These are phyloP conservation scores for Ochotona princeps DNA, from an alignment of 2,113 vertebrate species.

Conservation along the genomic window DNA sequence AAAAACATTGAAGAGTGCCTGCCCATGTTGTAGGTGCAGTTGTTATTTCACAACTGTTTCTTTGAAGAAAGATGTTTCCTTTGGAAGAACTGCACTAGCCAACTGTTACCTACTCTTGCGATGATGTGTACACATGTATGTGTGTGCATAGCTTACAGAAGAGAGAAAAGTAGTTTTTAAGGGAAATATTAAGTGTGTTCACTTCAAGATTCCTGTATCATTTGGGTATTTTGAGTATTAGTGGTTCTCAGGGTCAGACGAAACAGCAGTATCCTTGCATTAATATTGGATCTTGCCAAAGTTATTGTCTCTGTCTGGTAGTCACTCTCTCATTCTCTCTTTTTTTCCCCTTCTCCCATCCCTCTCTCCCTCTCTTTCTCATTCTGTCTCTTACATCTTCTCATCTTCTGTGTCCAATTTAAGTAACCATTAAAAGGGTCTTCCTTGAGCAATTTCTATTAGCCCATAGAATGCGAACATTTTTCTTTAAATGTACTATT, in stretches of 20 bases:
- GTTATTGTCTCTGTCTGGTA: neutral
- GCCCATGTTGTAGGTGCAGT: neutral
- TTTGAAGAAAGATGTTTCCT: slow-evolving; percentile 25
- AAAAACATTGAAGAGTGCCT: neutral
- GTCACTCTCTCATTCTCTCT: neutral
- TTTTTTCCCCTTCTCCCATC: neutral
- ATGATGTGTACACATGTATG: neutral
- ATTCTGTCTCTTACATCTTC: no score
- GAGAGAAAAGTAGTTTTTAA: slow-evolving; percentile 7
- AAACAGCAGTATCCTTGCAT: neutral
- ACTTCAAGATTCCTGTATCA: neutral
- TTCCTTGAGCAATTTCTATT: neutral
- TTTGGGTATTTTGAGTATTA: neutral
- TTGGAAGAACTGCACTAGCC: neutral
- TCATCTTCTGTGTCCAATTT: neutral
- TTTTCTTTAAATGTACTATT: neutral
- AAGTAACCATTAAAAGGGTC: neutral
- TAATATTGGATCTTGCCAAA: neutral
- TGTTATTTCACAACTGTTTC: neutral
- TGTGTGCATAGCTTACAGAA: slow-evolving; percentile 5
- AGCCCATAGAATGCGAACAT: neutral
- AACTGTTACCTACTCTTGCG: neutral
- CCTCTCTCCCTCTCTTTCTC: neutral
- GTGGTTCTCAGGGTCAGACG: no score
- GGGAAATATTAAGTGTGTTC: neutral